Base-by-base conservation (phyloP, 2,888 invertebrate species). In the Acronicta leporina region DNA sequence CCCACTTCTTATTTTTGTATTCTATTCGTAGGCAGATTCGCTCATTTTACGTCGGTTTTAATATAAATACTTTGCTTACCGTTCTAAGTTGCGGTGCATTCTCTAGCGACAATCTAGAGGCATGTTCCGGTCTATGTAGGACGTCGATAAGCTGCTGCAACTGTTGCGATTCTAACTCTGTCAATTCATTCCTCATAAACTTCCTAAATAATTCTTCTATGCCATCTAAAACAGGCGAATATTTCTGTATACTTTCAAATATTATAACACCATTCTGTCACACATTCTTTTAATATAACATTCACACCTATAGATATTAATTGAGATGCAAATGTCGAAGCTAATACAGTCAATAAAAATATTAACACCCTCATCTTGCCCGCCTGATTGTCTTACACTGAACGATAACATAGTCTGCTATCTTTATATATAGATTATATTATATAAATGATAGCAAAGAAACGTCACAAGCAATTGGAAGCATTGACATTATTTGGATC, bases 291-390 rank as follows among this genome's bases (percentile, higher is more conserved):
- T 6, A 51, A 33, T 4, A 51, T 53, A 13, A 14, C 11, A 46
- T n/a, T n/a, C 38, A 38, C 83, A 93, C 93, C 91, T 75, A 83
- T 68, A 38, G 87, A 82, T 56, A 92, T 75, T 25, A 90, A 78
- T 46, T 80, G 71, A 20, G 68, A 78, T 30, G 90, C 87, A 52
- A 83, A 76, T 62, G 78, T 76, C 40, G 79, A 73, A 46, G 76
- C 68, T 45, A 87, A 60, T 66, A 90, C 51, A 51, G 87, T 65
- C 61, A 87, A 63, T 61, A 87, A 48, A 50, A 86, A 69, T 67
- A 87, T 56, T 48, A 87, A 64, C 82, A 83, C 81, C 79, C 84
- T 90, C 91, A 93, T 92, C 66, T 78, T 87, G 75, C 59, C 46
- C 63, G 64, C 61, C 59, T 63, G 57, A 57, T 53, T 63, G 59